These are phyloP conservation scores for Prunella strophiata DNA, from an alignment of 2,797 vertebrate genomes.

Conservation along the genomic window DNA sequence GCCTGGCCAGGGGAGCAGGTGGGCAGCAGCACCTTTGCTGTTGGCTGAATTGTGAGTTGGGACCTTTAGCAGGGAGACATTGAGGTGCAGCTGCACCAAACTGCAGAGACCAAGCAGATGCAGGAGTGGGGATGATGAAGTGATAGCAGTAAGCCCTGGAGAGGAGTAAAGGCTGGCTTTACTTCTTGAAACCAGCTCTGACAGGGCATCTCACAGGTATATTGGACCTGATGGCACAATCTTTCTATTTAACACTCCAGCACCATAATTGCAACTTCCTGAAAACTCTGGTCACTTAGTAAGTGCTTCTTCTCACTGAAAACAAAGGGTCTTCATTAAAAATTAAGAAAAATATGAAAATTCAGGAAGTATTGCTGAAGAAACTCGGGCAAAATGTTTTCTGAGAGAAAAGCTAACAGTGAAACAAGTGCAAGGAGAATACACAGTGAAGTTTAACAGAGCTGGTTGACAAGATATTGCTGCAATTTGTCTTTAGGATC, in stretches of 20 bases:
- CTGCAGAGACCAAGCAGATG: not conserved
- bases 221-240: not conserved
- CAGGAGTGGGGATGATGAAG: not conserved
- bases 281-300: not conserved
- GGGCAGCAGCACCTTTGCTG: not conserved
- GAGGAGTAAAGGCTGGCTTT: not conserved
- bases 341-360: not conserved
- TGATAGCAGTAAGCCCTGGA: not conserved
- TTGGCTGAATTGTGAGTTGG: not conserved
- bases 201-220: not conserved
- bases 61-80: not conserved
- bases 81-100: not conserved
- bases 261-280: not conserved
- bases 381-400: not conserved
- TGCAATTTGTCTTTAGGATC: constrained; percentile 67
- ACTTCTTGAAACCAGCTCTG: not conserved
- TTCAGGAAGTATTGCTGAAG: not conserved
- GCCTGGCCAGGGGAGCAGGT: not conserved
- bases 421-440: constrained; percentile 4
- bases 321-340: not conserved
- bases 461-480: constrained; percentile 53
- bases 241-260: not conserved
- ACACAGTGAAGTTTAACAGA: constrained; percentile 46
- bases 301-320: not conserved
- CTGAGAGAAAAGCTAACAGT: constrained; percentile 7